These are phyloP conservation scores for Spheniscus humboldti DNA, from an alignment of 2,797 vertebrate genomes.

Conservation along the genomic window DNA sequence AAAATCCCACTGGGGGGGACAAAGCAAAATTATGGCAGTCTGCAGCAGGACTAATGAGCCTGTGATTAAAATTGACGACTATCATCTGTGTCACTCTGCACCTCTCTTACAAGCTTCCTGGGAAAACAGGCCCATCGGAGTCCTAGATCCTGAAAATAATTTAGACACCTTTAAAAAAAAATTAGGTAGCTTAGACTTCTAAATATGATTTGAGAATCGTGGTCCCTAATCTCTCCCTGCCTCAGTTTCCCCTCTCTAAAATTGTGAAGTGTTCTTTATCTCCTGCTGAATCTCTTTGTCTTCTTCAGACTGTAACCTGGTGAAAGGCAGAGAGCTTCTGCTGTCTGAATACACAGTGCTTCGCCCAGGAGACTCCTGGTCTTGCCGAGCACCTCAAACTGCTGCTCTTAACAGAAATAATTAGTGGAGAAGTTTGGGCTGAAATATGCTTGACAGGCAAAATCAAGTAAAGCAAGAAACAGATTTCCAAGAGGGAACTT, in stretches of 20 bases:
- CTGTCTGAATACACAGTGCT: background rate
- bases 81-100: background rate
- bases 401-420: background rate
- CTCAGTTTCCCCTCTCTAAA: background rate
- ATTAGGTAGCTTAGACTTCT: background rate
- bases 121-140: background rate
- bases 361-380: background rate
- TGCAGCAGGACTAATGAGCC: constrained; percentile 30
- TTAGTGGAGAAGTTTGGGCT: background rate
- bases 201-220: background rate
- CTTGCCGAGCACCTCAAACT: background rate
- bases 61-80: constrained; percentile 26
- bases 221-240: background rate
- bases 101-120: background rate
- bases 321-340: background rate
- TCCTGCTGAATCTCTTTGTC: background rate
- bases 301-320: background rate
- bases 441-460: background rate
- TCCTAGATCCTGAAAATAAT: background rate
- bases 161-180: background rate
- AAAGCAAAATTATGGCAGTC: constrained; percentile 25
- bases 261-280: background rate
- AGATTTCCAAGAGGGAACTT: background rate
- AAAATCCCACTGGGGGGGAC: constrained; percentile 1
- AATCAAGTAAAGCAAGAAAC: background rate